Percentiles rank a stretch among this genome's conserved stretches.
Conservation (phyloP, 2,113 vertebrate genomes). For the Neolamprologus falcicula region DNA sequence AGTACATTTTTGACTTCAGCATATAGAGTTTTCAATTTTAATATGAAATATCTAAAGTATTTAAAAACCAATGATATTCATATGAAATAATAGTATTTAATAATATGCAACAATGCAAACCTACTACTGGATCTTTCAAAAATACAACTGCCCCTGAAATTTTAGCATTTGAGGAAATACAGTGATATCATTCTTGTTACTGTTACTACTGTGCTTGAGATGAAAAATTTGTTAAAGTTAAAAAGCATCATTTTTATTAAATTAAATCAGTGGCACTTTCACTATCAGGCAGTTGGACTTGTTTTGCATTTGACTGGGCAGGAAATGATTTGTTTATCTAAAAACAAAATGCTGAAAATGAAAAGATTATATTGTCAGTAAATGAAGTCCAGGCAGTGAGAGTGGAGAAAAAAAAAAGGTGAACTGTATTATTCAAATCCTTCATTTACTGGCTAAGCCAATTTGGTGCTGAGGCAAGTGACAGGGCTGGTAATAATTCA, state of each 20-base stretch:
- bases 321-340: not conserved
- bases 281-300: not conserved
- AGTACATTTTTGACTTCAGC: not conserved
- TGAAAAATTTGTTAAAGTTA: not conserved
- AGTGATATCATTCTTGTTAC: not conserved
- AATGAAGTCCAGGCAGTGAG: slow-evolving; percentile 27
- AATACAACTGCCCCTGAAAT: rapidly evolving
- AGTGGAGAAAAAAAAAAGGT: slow-evolving; percentile 26
- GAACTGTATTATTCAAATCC: slow-evolving; percentile 71
- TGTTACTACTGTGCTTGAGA: not conserved
- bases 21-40: not conserved
- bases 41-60: not conserved
- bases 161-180: not conserved
- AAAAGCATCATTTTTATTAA: not conserved
- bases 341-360: slow-evolving; percentile 1
- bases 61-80: not conserved
- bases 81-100: not conserved
- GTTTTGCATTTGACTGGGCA: not conserved
- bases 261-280: not conserved
- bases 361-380: slow-evolving; percentile 44
- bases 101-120: not conserved
- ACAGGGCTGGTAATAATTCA: slow-evolving; percentile 55
- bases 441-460: slow-evolving; percentile 70
- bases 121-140: not conserved
- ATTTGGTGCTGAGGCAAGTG: slow-evolving; percentile 63